Conservation (phyloP, 2,797 vertebrate genomes). For the Champsocephalus gunnari region DNA sequence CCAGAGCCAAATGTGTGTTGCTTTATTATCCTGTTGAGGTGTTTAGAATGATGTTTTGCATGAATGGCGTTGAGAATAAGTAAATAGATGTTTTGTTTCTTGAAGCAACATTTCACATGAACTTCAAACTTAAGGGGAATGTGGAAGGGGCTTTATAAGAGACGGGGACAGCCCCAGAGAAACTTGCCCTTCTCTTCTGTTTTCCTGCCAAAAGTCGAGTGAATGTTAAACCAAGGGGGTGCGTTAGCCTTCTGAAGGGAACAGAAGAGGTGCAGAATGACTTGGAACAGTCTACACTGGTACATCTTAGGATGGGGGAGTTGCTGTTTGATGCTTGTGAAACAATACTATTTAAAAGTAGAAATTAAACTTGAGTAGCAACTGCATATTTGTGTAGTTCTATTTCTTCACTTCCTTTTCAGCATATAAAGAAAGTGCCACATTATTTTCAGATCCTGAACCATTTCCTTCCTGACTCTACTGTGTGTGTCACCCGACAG, state of each 20-base stretch:
- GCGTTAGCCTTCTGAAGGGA: neutral
- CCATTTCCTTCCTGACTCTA: neutral
- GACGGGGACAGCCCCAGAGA: slow-evolving; percentile 7
- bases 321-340: neutral
- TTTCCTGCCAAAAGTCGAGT: neutral
- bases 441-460: neutral
- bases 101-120: neutral
- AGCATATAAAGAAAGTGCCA: neutral
- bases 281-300: neutral
- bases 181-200: neutral
- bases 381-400: neutral
- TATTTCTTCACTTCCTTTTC: neutral
- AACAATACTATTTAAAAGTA: neutral
- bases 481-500: slow-evolving; percentile 11
- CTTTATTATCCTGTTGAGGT: neutral
- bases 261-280: neutral
- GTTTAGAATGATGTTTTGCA: neutral
- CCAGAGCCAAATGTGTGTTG: neutral
- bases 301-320: neutral
- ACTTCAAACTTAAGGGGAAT: neutral
- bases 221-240: neutral
- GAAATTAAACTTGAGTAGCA: neutral
- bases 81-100: neutral
- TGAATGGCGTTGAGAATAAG: neutral
- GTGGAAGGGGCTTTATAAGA: too few relatives aligned